phyloP scores from a whole-genome alignment of 1,140 invertebrate genomes.

The Atopsyche davidsoni region DNA sequence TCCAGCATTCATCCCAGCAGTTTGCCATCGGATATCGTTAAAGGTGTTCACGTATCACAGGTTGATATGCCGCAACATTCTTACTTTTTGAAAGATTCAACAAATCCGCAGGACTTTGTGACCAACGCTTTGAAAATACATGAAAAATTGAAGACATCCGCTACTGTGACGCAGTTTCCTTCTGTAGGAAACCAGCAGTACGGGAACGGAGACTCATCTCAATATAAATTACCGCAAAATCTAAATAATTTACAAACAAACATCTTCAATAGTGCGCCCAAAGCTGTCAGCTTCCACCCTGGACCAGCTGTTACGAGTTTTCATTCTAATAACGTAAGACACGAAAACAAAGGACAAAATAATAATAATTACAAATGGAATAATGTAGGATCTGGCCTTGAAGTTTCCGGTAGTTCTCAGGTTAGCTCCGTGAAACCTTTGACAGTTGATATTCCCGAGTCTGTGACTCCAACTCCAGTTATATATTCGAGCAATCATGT shows the following conservation, averaged over 20 bases:
- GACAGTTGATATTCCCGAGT: constrained; percentile 5
- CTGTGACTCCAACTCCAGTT: constrained; percentile 28
- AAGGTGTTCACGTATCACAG: constrained; percentile 27
- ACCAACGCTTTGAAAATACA: constrained; percentile 44
- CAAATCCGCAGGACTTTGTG: constrained; percentile 41
- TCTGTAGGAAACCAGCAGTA: too few species aligned
- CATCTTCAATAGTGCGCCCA: constrained; percentile 7
- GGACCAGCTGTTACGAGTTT: constrained; percentile 22
- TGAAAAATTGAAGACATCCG: constrained; percentile 41
- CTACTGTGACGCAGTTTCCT: too few species aligned
- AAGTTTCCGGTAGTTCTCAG: constrained; percentile 18
- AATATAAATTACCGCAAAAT: constrained; percentile 20
- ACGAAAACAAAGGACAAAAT: constrained; percentile 30
- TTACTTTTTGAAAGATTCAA: constrained; percentile 18
- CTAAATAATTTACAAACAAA: constrained; percentile 15
- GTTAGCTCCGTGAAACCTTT: constrained; percentile 13
- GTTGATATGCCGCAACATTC: constrained; percentile 21
- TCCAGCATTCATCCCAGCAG: constrained; percentile 5
- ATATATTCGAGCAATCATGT: constrained; percentile 35
- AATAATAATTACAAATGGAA: constrained; percentile 28
- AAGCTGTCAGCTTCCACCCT: constrained; percentile 10
- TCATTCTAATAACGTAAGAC: constrained; percentile 33
- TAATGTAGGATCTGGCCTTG: constrained; percentile 17
- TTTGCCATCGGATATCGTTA: constrained; percentile 20
- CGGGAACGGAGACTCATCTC: constrained; percentile 2